Percentiles rank a stretch among this genome's conserved stretches.
Conservation (phyloP, 1,140 invertebrate genomes). For the Panagrolaimus sp. region DNA sequence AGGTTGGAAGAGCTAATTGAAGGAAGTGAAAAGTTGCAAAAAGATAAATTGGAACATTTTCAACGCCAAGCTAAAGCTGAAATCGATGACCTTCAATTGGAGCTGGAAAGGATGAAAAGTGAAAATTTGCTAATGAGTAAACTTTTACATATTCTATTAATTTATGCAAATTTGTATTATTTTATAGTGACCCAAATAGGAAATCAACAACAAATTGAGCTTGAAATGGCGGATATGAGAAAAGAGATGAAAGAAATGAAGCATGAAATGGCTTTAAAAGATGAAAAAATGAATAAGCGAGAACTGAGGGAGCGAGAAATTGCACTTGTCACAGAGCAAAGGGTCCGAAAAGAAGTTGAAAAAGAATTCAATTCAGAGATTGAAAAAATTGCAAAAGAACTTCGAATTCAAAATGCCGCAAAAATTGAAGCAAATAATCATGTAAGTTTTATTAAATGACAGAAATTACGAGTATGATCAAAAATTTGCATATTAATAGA, state of each 20-base stretch:
- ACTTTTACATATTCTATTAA: neutral
- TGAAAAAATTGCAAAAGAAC: slow-evolving; percentile 33
- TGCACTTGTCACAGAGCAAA: slow-evolving; percentile 31
- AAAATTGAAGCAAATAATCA: slow-evolving; percentile 43
- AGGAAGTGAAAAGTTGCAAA: slow-evolving; percentile 12
- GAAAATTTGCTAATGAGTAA: slow-evolving; percentile 42
- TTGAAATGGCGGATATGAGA: slow-evolving; percentile 37
- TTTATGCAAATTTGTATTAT: too few species aligned
- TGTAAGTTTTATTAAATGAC: slow-evolving; percentile 19
- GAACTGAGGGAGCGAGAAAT: slow-evolving; percentile 40
- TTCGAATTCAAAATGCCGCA: slow-evolving; percentile 34
- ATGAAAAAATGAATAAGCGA: slow-evolving; percentile 39
- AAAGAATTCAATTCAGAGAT: slow-evolving; percentile 38
- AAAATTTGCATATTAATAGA: too few species aligned
- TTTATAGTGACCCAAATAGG: slow-evolving; percentile 39
- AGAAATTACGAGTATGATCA: too few species aligned
- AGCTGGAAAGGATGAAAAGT: slow-evolving; percentile 29
- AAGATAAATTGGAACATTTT: slow-evolving; percentile 33
- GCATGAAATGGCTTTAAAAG: slow-evolving; percentile 36
- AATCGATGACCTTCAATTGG: slow-evolving; percentile 28
- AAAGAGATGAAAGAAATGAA: slow-evolving; percentile 32
- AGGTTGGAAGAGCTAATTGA: slow-evolving; percentile 28
- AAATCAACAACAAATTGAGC: slow-evolving; percentile 40
- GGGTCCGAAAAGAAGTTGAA: slow-evolving; percentile 36
- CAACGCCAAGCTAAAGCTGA: slow-evolving; percentile 33